Conservation (phyloP, 2,113 vertebrate genomes). For the Panurus biarmicus region DNA sequence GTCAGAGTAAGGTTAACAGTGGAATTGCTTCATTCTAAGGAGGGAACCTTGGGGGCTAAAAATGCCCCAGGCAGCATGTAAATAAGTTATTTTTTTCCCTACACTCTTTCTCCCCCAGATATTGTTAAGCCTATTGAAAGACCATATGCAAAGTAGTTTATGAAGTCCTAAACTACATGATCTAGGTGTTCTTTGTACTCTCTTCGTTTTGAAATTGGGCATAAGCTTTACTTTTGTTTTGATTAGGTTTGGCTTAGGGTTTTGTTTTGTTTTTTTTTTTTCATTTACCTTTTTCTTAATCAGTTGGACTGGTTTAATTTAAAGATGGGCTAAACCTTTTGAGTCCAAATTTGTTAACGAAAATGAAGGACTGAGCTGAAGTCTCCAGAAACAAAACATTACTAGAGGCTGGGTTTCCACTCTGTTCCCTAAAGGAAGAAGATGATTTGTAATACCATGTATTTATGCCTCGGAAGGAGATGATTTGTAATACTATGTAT, state of each 20-base stretch:
- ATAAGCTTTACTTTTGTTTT: not conserved
- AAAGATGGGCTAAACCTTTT: not conserved
- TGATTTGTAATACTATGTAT: not conserved
- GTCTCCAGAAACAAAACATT: not conserved
- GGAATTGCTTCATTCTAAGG: not conserved
- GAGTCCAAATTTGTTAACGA: not conserved
- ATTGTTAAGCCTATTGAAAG: not conserved
- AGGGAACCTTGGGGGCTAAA: not conserved
- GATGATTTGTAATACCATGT: not conserved
- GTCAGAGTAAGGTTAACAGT: not conserved
- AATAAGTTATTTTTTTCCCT: not conserved
- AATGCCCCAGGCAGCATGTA: not conserved
- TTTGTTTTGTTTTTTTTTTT: too few species aligned
- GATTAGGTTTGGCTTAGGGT: not conserved
- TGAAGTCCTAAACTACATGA: not conserved
- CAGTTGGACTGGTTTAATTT: not conserved
- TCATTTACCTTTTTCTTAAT: not conserved
- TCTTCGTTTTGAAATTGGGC: not conserved
- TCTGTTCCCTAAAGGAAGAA: not conserved
- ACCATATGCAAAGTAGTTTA: not conserved
- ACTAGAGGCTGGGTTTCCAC: not conserved
- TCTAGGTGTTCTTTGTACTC: not conserved
- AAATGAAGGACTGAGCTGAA: not conserved
- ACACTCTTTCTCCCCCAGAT: not conserved
- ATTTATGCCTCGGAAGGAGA: not conserved